Base-by-base conservation (phyloP, 2,113 vertebrate species). In the Leucoraja erinaceus region DNA sequence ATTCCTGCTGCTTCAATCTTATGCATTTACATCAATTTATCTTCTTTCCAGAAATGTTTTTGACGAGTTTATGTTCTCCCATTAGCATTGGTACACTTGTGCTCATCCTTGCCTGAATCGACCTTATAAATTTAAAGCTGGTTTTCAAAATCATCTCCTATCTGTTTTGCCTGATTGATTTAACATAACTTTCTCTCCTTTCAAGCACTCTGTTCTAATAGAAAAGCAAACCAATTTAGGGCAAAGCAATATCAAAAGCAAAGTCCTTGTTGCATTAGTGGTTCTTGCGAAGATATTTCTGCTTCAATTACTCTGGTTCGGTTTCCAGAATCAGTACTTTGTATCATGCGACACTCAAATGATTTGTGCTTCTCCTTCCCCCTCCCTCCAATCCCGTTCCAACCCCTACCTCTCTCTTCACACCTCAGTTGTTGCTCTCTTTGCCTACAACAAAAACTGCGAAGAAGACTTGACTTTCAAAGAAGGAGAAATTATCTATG, bases 401-500 rank as follows among this genome's bases (percentile, higher is more conserved):
- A 47, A 47, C 38, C 38, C 38, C 38, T 47, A 47, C 28, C 1
- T 10, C 16, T 38, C n/a, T 38, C 76, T 78, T 9, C 76, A 78
- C 76, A 78, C 31, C 61, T 54, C 77, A 93, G 93, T 84, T 54
- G 77, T 93, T 28, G 93, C 93, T 3, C 31, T 84, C 1, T 93
- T 72, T 20, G 33, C 61, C 12, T 93, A 93, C 93, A 84, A 54
- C 6, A 84, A 70, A 22, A 47, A 11, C 33, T 84, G 47, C 14
- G 93, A 33, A 18, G 93, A 72, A 5, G 93, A 93, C 4, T 68
- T 93, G 76, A 68, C 59, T 31, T 93, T 93, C 56, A 6, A 93
- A 70, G 20, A 79, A 68, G 93, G 93, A 38, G 93, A 93, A n/a
- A 28, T 93, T 28, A 93, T 93, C 38, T 93, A 81, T 6, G 93